Evolutionary conservation across 2,113 vertebrate species (phyloP).

Genomic region (Gulo gulo): DNA sequence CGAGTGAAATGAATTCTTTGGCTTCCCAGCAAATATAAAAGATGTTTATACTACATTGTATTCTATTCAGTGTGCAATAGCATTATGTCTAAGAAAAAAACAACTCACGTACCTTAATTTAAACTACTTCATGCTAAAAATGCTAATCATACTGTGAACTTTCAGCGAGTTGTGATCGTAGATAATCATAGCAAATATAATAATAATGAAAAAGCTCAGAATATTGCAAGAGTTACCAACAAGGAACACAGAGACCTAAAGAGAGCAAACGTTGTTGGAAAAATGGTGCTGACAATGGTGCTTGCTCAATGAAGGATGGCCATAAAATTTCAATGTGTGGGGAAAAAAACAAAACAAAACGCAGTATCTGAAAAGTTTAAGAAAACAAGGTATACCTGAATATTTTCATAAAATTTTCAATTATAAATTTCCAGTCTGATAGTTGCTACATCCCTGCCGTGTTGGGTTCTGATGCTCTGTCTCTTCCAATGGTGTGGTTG

Average conservation of each 20-base stretch:
- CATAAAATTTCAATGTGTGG: not conserved
- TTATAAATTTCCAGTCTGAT: not conserved
- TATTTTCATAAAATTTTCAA: not conserved
- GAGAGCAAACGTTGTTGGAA: not conserved
- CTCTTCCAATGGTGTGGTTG: not conserved
- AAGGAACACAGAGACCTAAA: not conserved
- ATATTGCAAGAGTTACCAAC: not conserved
- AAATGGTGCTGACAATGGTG: not conserved
- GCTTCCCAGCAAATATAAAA: not conserved
- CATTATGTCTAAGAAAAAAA: not conserved
- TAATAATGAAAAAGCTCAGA: not conserved
- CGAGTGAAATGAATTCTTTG: not conserved
- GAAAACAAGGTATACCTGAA: not conserved
- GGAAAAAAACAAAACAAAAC: not conserved
- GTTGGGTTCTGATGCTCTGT: not conserved
- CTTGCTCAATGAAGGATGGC: not conserved
- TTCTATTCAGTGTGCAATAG: not conserved
- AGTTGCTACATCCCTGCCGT: not conserved
- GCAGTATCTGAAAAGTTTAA: not conserved
- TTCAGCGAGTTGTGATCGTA: not conserved
- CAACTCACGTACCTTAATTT: not conserved
- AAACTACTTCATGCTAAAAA: not conserved
- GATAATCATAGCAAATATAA: not conserved
- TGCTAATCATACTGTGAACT: not conserved
- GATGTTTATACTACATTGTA: not conserved